Base-by-base conservation (phyloP, 2,797 vertebrate species). In the Phoxinus dragarum region DNA sequence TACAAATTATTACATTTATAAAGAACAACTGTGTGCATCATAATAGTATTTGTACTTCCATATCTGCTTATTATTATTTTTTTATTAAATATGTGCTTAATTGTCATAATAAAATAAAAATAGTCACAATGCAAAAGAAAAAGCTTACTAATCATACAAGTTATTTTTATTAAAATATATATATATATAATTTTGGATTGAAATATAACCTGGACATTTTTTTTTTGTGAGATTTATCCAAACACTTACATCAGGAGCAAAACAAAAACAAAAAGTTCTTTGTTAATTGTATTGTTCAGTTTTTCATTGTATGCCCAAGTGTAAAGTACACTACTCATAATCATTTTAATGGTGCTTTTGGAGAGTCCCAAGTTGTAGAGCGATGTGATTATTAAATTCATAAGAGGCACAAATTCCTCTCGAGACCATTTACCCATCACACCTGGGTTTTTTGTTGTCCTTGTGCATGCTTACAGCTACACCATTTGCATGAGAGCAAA, bases 401-500 rank as follows among this genome's bases (percentile, higher is more conserved):
- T 59, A 61, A 6, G 75, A 79, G 56, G 56, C 17, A 27, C 5
- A 38, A 80, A 54, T 82, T 80, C 80, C 85, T 61, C 67, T 47
- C 23, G 87, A 73, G 87, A 82, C 68, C 61, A 87, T 84, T 88
- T 82, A 40, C 61, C 49, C 67, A 77, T 82, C 69, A 66, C 88
- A 89, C 81, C 85, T 44, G 83, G 88, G 87, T 90, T 89, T 77
- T 72, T 86, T 77, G 67, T 87, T 75, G 59, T 77, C 68, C 69
- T 21, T 76, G 34, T 31, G 21, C 73, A n/a, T 38, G 52, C 81
- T 74, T 89, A 19, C 54, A 84, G 73, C 40, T 40, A 72, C 49
- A 69, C 66, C 19, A 84, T 86, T 90, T 84, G 89, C 91, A 91
- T 92, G 85, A 85, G 34, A 14, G 84, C 89, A 93, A 92, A 92